Evolutionary conservation across 2,113 vertebrate genomes (phyloP).

Genomic region (Parus major): DNA sequence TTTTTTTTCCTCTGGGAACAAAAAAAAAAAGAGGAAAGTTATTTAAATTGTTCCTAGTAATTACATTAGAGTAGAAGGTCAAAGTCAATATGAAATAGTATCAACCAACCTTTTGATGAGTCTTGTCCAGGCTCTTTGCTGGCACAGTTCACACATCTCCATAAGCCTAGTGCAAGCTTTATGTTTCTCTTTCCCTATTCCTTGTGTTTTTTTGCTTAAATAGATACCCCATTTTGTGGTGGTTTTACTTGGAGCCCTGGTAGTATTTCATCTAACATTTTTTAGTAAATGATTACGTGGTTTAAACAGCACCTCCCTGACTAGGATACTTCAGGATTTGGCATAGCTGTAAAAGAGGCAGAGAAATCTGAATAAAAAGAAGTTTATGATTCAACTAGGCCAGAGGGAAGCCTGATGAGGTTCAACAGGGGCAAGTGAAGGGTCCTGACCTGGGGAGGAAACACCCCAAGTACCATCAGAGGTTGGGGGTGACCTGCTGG

Average conservation of each 20-base stretch:
- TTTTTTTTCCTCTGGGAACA: background rate
- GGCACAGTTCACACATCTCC: constrained; percentile 41
- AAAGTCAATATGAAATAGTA: constrained; percentile 65
- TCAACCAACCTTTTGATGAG: constrained; percentile 57
- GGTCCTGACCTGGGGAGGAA: background rate
- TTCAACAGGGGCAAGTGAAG: background rate
- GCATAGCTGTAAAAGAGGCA: background rate
- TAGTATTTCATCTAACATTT: background rate
- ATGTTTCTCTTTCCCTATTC: background rate
- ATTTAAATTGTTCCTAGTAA: constrained; percentile 85
- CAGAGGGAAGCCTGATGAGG: background rate
- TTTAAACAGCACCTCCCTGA: background rate
- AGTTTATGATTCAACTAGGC: background rate
- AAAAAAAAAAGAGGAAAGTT: constrained; percentile 76
- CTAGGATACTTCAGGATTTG: background rate
- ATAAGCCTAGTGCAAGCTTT: background rate
- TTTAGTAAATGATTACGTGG: background rate
- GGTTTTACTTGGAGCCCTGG: background rate
- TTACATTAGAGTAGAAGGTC: constrained; percentile 84
- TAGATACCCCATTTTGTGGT: background rate
- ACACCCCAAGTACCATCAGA: background rate
- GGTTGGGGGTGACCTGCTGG: background rate
- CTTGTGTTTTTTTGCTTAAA: background rate
- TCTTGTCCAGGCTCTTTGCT: constrained; percentile 29
- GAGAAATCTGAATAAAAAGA: background rate